Base-by-base conservation (phyloP, 2,888 invertebrate genomes). In the Flexamia atlantica region DNA sequence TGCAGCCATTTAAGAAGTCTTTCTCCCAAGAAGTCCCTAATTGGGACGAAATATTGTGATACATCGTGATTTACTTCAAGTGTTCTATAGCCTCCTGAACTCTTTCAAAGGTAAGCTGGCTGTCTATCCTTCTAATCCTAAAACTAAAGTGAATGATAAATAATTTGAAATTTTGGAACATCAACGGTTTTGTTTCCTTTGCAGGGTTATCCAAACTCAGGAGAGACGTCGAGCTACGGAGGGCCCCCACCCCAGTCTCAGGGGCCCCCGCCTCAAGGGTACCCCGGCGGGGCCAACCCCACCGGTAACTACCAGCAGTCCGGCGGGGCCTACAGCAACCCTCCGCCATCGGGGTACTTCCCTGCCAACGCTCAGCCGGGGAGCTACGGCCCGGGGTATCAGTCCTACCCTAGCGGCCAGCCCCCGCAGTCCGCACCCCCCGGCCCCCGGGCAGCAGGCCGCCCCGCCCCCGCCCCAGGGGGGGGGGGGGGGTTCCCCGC, bases 211-310 rank as follows among this genome's bases (percentile, higher is more conserved):
- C 88, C 88, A 30, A 86, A 87, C 53, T 86, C 87, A 20, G 87
- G 86, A n/a, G 87, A 87, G 83, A 87, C 87, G 14, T 85, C 87
- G n/a, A 85, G 84, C 5, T 88, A 88, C 79, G 85, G 87, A 25
- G 86, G 87, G 20, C 88, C 88, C 23, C 87, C 88, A 12, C 85
- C 84, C 10, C 89, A 86, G 86, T 88, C 85, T 79, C 89, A 88
- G 86, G 88, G 85, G 80, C 89, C 87, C 70, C 89, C 88, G 20
- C 90, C 90, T 68, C 93, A 84, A 91, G 91, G 90, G 90, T 91
- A 87, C 90, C 91, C 83, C 17, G 23, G 46, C 17, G 81, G 83
- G 25, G 83, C 86, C 23, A 83, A 85, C 64, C 82, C 85, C 60
- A 17, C 50, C 23, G 46, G 30, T 20, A 74, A 40, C 53, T 85